These are phyloP conservation scores for Dorcus hopei DNA, from an alignment of 2,888 invertebrate species.

Conservation along the genomic window DNA sequence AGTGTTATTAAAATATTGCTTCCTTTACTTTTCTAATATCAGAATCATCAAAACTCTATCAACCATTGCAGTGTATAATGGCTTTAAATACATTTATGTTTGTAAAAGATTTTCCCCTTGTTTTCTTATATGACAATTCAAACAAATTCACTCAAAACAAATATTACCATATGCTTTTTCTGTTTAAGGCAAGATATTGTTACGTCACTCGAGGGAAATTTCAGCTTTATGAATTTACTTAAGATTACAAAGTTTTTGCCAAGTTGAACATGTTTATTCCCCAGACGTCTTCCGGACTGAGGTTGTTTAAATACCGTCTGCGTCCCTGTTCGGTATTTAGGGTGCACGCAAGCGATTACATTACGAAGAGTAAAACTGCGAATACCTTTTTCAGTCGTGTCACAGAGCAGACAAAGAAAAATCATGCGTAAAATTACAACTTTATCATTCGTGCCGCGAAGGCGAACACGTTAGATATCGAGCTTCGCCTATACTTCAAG, in stretches of 20 bases:
- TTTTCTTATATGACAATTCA: too few species aligned
- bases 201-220: constrained; percentile 42
- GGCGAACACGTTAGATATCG: not conserved
- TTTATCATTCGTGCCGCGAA: constrained; percentile 4
- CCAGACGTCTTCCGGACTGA: constrained; percentile 27
- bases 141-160: not conserved
- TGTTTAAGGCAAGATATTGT: constrained; percentile 24
- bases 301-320: constrained; percentile 26
- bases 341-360: constrained; percentile 23
- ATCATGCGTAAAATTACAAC: constrained; percentile 11
- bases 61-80: too few species aligned
- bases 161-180: not conserved
- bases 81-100: too few species aligned
- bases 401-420: not conserved
- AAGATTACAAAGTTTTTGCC: constrained; percentile 42
- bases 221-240: constrained; percentile 45
- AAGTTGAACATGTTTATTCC: constrained; percentile 37
- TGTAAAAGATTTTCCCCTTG: too few species aligned
- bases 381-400: not conserved
- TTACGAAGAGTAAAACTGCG: not conserved
- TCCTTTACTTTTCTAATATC: too few species aligned
- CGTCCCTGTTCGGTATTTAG: constrained; percentile 29
- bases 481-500: not conserved
- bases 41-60: too few species aligned
- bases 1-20: too few species aligned